Evolutionary conservation across 2,113 vertebrate species (phyloP).

Genomic region (Canis aureus): DNA sequence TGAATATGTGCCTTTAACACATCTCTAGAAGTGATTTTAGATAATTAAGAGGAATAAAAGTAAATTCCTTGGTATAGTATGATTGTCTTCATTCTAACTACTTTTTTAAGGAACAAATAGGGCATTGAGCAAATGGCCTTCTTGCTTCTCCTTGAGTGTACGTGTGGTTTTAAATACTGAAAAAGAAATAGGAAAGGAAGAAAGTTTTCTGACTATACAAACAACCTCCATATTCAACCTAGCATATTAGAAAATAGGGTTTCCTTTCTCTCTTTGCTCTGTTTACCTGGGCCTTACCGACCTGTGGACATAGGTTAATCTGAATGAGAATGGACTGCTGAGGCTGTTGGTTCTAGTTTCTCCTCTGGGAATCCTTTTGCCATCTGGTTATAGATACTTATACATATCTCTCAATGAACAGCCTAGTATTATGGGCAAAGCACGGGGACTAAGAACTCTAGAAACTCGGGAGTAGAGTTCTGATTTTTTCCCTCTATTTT

Average conservation of each 20-base stretch:
- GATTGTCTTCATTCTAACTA: neutral
- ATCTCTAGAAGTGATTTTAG: conserved; percentile 27
- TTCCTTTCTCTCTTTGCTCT: neutral
- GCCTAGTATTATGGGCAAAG: neutral
- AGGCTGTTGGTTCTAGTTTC: neutral
- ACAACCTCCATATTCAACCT: neutral
- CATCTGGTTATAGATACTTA: neutral
- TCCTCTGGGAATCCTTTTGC: neutral
- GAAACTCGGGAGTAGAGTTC: neutral
- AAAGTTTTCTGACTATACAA: neutral
- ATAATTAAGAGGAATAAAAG: conserved; percentile 38
- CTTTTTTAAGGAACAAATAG: conserved; percentile 51
- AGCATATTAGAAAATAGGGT: neutral
- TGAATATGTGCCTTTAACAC: neutral
- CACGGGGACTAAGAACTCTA: neutral
- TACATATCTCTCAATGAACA: neutral
- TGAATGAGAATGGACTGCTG: neutral
- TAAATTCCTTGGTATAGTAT: neutral
- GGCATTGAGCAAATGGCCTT: neutral
- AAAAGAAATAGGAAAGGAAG: conserved; percentile 4
- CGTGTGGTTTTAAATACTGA: neutral
- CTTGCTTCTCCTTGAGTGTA: neutral
- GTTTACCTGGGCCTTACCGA: neutral
- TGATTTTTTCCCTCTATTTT: neutral
- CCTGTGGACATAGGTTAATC: neutral